Conservation (phyloP, 2,797 vertebrate species). For the Brachyalestes nurse region DNA sequence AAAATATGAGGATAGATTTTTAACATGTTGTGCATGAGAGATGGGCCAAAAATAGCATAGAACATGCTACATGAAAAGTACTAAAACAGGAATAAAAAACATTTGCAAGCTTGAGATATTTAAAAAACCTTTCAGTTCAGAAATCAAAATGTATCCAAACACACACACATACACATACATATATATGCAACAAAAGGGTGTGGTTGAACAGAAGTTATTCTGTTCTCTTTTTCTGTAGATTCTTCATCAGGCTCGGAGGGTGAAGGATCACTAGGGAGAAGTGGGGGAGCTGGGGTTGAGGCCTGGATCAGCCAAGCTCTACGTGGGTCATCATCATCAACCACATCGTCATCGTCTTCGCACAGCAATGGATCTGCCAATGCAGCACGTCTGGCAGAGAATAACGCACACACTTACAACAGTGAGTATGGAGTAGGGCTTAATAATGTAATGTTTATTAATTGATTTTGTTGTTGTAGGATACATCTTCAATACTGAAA, state of each 20-base stretch:
- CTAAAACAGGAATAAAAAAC: too few species aligned
- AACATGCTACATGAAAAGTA: too few species aligned
- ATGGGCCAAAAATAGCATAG: too few species aligned
- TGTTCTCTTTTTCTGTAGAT: slow-evolving; percentile 38
- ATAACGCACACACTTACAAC: slow-evolving; percentile 43
- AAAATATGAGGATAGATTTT: too few species aligned
- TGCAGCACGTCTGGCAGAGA: slow-evolving; percentile 52
- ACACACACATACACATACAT: too few species aligned
- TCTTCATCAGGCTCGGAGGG: slow-evolving; percentile 64
- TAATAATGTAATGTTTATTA: neutral
- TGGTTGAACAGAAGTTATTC: slow-evolving; percentile 26
- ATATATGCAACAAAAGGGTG: neutral
- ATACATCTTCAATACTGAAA: too few species aligned
- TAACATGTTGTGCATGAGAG: too few species aligned
- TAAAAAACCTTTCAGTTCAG: too few species aligned
- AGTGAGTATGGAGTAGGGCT: slow-evolving; percentile 25
- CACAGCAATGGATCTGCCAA: slow-evolving; percentile 58
- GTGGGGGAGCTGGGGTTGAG: slow-evolving; percentile 57
- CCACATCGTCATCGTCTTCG: slow-evolving; percentile 56
- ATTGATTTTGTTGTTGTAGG: too few species aligned
- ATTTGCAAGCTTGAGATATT: too few species aligned
- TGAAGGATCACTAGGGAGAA: slow-evolving; percentile 67
- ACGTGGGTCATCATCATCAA: slow-evolving; percentile 57
- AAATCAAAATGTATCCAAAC: too few species aligned
- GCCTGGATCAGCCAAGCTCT: slow-evolving; percentile 67